Evolutionary conservation across 2,888 invertebrate genomes (phyloP), one percentile per base, ranked within the genome.

Genomic region (Escarpia spicata): DNA sequence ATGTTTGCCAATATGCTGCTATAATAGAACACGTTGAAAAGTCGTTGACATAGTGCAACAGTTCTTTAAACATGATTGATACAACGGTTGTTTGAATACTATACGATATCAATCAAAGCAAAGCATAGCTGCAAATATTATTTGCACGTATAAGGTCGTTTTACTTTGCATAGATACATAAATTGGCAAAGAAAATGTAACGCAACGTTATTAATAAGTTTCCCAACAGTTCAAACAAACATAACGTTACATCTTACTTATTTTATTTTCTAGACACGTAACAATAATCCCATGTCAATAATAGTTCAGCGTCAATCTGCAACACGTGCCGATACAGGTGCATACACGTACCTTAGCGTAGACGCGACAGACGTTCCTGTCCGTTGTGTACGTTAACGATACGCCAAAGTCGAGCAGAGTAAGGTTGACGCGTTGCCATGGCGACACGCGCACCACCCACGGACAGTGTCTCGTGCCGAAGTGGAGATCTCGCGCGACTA

Each of bases 401-500:
- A 94, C 93, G 19, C 94, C 94, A 91, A 94, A 94, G 93, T 94
- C 94, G 89, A 91, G 52, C 44, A 94, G 94, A 15, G 93, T 94
- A 92, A 94, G 91, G 93, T 94, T 94, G 92, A 94, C 92, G 58
- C 93, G 89, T 90, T 93, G 93, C n/a, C 94, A 94, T 10, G 43
- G 26, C 9, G 92, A 19, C 15, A 93, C 93, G 92, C 75, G 75
- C 26, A 75, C 26, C 75, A 75, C 91, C 94, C 94, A 94, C 10
- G 94, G 93, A 92, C 94, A 94, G 45, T 92, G 75, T 15, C 89
- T 52, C 43, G 93, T 90, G 15, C 93, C 94, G 43, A 91, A 45
- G 15, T 93, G 93, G 12, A 58, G 91, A 89, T 94, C 92, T 92
- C 91, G 91, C 26, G 93, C 92, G 45, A 93, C 90, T 3, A 93